phyloP scores from a whole-genome alignment of 2,888 invertebrate species.

The Drosophila aldrichi region DNA sequence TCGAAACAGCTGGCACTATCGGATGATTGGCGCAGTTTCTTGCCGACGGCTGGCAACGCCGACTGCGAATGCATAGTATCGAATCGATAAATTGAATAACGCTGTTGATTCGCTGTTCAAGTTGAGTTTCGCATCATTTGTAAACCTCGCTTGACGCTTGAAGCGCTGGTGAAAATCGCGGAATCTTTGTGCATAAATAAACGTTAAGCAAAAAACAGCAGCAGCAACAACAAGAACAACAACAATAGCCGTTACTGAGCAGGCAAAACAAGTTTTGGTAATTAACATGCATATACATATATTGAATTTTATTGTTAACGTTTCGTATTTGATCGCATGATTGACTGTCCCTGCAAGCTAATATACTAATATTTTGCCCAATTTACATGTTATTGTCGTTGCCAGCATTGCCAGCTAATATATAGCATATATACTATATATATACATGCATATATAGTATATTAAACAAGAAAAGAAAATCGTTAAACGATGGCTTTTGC shows the following conservation, averaged over 20 bases:
- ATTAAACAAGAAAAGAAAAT: constrained; percentile 35
- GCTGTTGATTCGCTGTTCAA: constrained; percentile 34
- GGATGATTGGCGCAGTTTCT: constrained; percentile 3
- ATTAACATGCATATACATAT: constrained; percentile 67
- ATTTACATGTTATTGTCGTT: constrained; percentile 23
- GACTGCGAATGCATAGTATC: constrained; percentile 6
- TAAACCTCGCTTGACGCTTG: constrained; percentile 21
- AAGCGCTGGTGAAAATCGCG: constrained; percentile 6
- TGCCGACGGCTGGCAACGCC: constrained; percentile 26
- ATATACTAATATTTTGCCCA: constrained; percentile 28
- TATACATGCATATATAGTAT: constrained; percentile 16
- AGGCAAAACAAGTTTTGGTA: constrained; percentile 70
- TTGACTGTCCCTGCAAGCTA: constrained; percentile 12
- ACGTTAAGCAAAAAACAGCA: constrained; percentile 11
- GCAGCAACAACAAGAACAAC: constrained; percentile 8
- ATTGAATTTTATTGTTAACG: constrained; percentile 49
- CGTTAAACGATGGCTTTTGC: constrained; percentile 57
- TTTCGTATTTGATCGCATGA: constrained; percentile 50
- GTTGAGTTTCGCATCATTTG: constrained; percentile 26
- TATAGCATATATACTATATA: constrained; percentile 21
- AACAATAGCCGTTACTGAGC: constrained; percentile 14
- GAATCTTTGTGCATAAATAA: constrained; percentile 32
- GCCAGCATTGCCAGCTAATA: constrained; percentile 13
- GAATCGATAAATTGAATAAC: constrained; percentile 45
- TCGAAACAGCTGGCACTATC: constrained; percentile 7